phyloP scores from a whole-genome alignment of 2,888 invertebrate species.

The Blastobasis adustella region DNA sequence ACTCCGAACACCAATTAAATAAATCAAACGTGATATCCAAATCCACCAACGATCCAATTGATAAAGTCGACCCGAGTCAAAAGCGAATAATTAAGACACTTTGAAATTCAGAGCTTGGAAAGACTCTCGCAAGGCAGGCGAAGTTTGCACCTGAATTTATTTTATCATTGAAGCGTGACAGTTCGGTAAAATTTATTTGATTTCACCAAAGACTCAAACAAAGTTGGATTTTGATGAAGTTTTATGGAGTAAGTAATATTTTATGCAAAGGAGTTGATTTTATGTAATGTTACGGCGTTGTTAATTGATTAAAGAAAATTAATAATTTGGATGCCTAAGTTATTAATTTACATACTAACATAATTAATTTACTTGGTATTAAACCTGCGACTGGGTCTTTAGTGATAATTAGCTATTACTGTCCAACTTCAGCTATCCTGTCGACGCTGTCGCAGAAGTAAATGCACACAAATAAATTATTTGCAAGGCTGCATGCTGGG shows the following conservation, averaged over 20 bases:
- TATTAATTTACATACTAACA: neutral
- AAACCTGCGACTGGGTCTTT: too few species aligned
- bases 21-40: constrained; percentile 34
- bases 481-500: constrained; percentile 46
- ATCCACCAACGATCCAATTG: constrained; percentile 27
- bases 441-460: too few species aligned
- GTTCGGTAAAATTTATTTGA: constrained; percentile 27
- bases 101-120: constrained; percentile 26
- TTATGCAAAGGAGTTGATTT: neutral
- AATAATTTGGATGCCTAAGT: neutral
- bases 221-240: constrained; percentile 7
- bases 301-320: too few species aligned
- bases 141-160: constrained; percentile 30
- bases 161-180: constrained; percentile 30
- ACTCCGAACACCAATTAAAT: constrained; percentile 39
- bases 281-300: too few species aligned
- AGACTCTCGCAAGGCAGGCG: constrained; percentile 19
- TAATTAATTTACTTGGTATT: neutral
- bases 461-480: constrained; percentile 45
- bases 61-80: constrained; percentile 22
- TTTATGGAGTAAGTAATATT: neutral
- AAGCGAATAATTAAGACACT: constrained; percentile 32
- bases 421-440: too few species aligned
- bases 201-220: constrained; percentile 14
- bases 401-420: too few species aligned